Percentiles rank a stretch among this genome's conserved stretches.
phyloP scores from a whole-genome alignment of 1,140 invertebrate species.

The Melipona quadrifasciata region DNA sequence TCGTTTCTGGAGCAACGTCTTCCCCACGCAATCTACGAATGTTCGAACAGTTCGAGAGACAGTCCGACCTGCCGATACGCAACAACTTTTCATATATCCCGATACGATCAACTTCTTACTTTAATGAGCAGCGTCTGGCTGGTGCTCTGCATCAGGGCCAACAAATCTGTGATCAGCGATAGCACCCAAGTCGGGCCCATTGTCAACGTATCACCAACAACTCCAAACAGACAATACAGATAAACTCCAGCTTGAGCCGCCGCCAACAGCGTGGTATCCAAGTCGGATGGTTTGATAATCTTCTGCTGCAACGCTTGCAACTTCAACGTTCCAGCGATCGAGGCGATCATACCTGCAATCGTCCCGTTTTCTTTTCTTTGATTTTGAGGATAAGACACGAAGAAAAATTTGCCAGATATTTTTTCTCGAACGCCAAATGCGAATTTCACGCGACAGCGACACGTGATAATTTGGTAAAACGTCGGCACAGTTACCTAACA shows the following conservation, averaged over 20 bases:
- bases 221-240: conserved; percentile 93
- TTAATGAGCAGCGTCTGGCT: conserved; percentile 89
- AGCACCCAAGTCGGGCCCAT: conserved; percentile 82
- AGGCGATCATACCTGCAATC: conserved; percentile 76
- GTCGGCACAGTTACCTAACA: conserved; percentile 64
- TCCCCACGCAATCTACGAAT: conserved; percentile 88
- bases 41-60: not conserved
- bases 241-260: conserved; percentile 94
- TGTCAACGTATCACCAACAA: conserved; percentile 90
- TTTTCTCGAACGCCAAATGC: not conserved
- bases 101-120: conserved; percentile 58
- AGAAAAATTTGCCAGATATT: not conserved
- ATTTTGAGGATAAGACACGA: not conserved
- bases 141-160: conserved; percentile 84
- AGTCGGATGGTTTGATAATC: conserved; percentile 82
- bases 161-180: conserved; percentile 83
- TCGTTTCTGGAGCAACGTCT: conserved; percentile 85
- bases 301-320: conserved; percentile 76
- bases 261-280: conserved; percentile 93
- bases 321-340: conserved; percentile 77
- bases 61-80: too few species aligned
- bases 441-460: not conserved
- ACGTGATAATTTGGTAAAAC: not conserved
- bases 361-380: not conserved
- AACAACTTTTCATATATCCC: not conserved